Evolutionary conservation across 2,113 vertebrate genomes (phyloP).

Genomic region (Etheostoma cragini): DNA sequence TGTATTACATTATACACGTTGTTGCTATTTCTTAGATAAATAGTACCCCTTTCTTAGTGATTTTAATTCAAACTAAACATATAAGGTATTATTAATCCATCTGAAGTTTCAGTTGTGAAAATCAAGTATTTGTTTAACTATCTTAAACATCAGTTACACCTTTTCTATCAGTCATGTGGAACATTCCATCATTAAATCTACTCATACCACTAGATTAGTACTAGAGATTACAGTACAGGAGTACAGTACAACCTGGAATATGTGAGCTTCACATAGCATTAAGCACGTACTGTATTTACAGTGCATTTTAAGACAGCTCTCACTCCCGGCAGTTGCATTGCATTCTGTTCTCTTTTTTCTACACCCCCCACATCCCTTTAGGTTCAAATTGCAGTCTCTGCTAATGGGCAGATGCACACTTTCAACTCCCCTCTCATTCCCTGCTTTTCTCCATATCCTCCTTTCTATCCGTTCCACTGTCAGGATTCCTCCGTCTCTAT

Average conservation of each 20-base stretch:
- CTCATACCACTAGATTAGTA: not conserved
- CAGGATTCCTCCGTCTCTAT: constrained; percentile 19
- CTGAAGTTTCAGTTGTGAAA: not conserved
- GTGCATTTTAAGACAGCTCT: constrained; percentile 4
- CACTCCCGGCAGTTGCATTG: constrained; percentile 1
- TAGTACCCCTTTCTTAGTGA: not conserved
- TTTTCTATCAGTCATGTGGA: not conserved
- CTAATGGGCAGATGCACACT: constrained; percentile 42
- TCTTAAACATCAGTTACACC: not conserved
- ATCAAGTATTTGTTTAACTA: not conserved
- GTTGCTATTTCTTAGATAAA: not conserved
- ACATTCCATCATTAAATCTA: not conserved
- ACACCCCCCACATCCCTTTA: not conserved
- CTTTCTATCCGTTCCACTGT: constrained; percentile 1
- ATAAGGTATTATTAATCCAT: not conserved
- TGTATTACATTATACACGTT: not conserved
- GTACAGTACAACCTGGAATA: not conserved
- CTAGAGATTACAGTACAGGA: not conserved
- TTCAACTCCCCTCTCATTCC: not conserved
- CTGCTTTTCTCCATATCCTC: not conserved
- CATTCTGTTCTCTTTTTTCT: not conserved
- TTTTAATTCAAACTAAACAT: not conserved
- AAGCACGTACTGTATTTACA: not conserved
- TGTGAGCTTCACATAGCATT: not conserved
- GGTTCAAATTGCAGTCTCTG: constrained; percentile 32